Percentiles rank a stretch among this genome's conserved stretches.
These are phyloP conservation scores for Aricia artaxerxes DNA, from an alignment of 2,888 invertebrate species.

Conservation along the genomic window DNA sequence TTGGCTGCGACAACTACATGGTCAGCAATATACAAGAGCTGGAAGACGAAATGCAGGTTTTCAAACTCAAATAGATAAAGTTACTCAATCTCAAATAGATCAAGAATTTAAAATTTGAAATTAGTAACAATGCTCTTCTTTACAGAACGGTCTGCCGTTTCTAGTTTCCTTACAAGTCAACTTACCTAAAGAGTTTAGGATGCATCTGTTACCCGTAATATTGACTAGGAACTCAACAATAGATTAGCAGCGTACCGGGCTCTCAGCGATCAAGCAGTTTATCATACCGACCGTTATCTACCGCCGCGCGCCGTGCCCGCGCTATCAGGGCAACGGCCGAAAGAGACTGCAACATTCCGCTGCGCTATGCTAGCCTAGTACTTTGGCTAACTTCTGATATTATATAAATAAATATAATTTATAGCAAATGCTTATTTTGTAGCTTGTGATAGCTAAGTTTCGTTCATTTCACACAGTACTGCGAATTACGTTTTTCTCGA, in stretches of 20 bases:
- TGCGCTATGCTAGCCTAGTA: conserved; percentile 34
- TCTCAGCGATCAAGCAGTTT: conserved; percentile 49
- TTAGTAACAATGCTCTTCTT: too few species aligned
- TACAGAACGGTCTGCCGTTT: too few species aligned
- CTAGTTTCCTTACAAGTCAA: not conserved
- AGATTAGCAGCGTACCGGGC: conserved; percentile 33
- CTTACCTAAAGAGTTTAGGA: not conserved
- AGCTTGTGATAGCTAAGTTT: too few species aligned
- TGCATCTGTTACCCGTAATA: not conserved
- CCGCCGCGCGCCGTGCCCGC: conserved; percentile 54
- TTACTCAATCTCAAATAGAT: too few species aligned
- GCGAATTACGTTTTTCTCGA: too few species aligned
- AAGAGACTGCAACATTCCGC: conserved; percentile 34
- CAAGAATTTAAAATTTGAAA: too few species aligned
- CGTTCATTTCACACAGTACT: too few species aligned
- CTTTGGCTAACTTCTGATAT: conserved; percentile 8
- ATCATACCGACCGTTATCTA: conserved; percentile 62
- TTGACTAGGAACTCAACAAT: not conserved
- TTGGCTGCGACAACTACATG: too few species aligned
- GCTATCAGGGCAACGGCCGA: conserved; percentile 41
- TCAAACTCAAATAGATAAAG: too few species aligned
- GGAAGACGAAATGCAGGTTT: too few species aligned
- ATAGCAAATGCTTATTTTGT: too few species aligned
- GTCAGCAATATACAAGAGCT: too few species aligned
- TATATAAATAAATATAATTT: not conserved